A percentile compares a stretch with the other conserved stretches of the same genome.
Conservation (phyloP, 2,113 vertebrate genomes). For the Daboia siamensis region DNA sequence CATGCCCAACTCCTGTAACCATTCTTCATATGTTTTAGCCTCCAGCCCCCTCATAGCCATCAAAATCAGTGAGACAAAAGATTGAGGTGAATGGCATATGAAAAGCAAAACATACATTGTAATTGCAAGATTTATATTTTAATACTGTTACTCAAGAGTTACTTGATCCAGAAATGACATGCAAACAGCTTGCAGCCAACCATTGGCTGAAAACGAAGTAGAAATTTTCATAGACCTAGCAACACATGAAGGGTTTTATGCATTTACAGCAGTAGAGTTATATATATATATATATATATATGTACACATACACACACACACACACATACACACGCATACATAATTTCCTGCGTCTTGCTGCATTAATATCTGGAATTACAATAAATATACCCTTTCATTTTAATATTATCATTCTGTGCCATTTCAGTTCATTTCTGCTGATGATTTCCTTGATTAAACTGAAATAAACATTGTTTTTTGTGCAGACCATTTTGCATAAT, state of each 20-base stretch:
- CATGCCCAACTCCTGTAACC: background rate
- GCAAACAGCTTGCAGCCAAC: too few species aligned
- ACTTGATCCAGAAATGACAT: background rate
- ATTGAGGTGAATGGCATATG: background rate
- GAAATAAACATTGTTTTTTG: constrained; percentile 32
- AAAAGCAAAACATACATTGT: background rate
- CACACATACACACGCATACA: too few species aligned
- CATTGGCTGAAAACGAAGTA: background rate
- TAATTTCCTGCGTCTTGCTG: constrained; percentile 17
- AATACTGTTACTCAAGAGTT: background rate
- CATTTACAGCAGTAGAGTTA: background rate
- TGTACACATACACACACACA: too few species aligned
- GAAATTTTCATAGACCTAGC: background rate
- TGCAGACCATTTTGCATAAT: constrained; percentile 44
- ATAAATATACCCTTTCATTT: constrained; percentile 22
- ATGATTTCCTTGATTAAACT: constrained; percentile 33
- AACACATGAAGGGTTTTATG: background rate
- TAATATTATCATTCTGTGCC: constrained; percentile 23
- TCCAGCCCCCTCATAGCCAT: background rate
- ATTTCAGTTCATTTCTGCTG: constrained; percentile 28
- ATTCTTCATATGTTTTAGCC: background rate
- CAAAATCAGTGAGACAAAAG: background rate
- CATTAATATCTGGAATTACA: constrained; percentile 33
- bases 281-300: too few species aligned
- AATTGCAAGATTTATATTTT: background rate